Base-by-base conservation (phyloP, 2,888 invertebrate species). In the Agrotis puta region DNA sequence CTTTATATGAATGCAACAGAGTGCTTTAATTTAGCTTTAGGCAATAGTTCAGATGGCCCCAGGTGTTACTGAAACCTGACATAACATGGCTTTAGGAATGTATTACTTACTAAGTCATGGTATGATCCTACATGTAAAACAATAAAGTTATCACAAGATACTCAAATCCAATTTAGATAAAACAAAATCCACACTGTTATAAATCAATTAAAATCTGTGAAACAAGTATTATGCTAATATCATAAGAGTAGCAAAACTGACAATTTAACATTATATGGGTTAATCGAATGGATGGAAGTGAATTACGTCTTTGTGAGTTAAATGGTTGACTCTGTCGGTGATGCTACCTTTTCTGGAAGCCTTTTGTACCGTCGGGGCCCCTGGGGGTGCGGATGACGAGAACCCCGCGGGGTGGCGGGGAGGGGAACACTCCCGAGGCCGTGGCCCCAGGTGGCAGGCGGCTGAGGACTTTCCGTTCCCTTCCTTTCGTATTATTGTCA, bases 281-380 rank as follows among this genome's bases (percentile, higher is more conserved):
- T 87, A 86, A 79, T 82, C 83, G 78, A 79, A 78, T 89, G 89
- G 92, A 92, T 92, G 90, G 90, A 92, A 87, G 86, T 88, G 83
- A 77, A 87, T 87, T 84, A 87, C 72, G 80, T 87, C 76, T 88
- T 85, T 85, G 83, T 85, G 84, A 87, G 81, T 79, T 76, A 71
- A 75, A 70, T 74, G 70, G 57, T 63, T 39, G 45, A 66, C 51
- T 58, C 14, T 64, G 68, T 79, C 61, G 76, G 77, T 83, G 85
- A 88, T 94, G 95, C 95, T 96, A 96, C 95, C 95, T 95, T 71
- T 89, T 87, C 78, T 90, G 86, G 82, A 96, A 96, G 39, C 95
- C 95, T 89, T 95, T 96, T 62, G 98, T 97, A 78, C 98, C 98
- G 87, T 98, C 98, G 1, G 98, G 98, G 50, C 98, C 98, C 85